Conservation (phyloP, 2,113 vertebrate genomes). For the Thymallus thymallus region DNA sequence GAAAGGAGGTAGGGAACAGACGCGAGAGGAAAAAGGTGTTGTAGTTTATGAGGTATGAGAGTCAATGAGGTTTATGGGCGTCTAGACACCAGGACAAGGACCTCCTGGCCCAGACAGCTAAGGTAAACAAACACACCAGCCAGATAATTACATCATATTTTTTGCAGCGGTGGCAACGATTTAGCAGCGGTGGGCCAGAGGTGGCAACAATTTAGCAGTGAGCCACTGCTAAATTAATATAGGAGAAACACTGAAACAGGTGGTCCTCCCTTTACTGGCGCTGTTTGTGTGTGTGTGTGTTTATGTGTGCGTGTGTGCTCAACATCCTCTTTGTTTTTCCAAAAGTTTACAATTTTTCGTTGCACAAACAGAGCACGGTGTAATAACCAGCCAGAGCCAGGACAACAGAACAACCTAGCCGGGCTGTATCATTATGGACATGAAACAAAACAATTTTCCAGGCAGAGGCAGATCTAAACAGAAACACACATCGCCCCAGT, state of each 20-base stretch:
- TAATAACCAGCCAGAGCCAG: too few relatives aligned
- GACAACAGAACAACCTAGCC: neutral
- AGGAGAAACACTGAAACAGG: neutral
- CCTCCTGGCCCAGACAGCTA: conserved; percentile 41
- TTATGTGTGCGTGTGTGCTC: neutral
- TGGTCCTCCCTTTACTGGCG: too few relatives aligned
- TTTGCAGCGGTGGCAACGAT: too few relatives aligned
- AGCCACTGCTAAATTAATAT: too few relatives aligned
- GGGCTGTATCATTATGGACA: conserved; percentile 14
- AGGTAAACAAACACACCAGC: conserved; percentile 46
- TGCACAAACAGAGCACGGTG: neutral
- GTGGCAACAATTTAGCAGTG: too few relatives aligned
- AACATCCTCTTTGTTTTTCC: too few relatives aligned
- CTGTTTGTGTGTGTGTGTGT: too few relatives aligned
- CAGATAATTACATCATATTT: neutral
- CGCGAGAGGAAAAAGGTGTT: conserved; percentile 32
- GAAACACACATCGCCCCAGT: conserved; percentile 7
- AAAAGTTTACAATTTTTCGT: too few relatives aligned
- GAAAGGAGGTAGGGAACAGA: conserved; percentile 22
- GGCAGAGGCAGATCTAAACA: conserved; percentile 32
- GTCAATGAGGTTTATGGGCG: conserved; percentile 43
- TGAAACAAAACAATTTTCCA: conserved; percentile 22
- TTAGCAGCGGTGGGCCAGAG: too few relatives aligned
- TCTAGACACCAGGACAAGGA: conserved; percentile 53
- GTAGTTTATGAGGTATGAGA: conserved; percentile 53